Evolutionary conservation across 2,888 invertebrate species (phyloP), one percentile per base, ranked within the genome.

Genomic region (Lithophane semibrunnea): DNA sequence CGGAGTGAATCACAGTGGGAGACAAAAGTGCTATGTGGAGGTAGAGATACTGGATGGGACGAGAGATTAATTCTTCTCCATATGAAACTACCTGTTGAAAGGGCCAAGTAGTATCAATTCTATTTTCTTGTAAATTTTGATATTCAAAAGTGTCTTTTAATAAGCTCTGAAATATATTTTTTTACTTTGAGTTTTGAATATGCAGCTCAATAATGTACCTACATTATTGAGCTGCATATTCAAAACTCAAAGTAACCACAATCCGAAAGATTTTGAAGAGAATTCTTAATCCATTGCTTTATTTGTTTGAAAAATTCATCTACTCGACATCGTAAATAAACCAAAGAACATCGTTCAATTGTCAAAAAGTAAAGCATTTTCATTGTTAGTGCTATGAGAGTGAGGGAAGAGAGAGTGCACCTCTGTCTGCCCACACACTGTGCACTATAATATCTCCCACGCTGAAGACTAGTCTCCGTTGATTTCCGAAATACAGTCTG

Each of bases 1-100:
- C 88, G 85, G 68, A 83, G 86, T 83, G 83, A 86, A 77, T 88
- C 88, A 84, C 86, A 85, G 85, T 86, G 87, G 86, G 90, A 92
- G 90, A 92, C 92, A 92, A 92, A 92, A 91, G 91, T 83, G 82
- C 78, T 75, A 2, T 72, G 42, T 4, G 42, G 85, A 90, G 67
- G 21, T 85, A 83, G 68, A 61, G 8, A 1, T 24, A 21, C 86
- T 85, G 29, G 87, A 88, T 76, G 52, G 7, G 73, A 21, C 54
- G 65, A 49, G 12, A n/a, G 12, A 4, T 37, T 37, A 37, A 37
- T 37, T 37, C 37, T 37, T 37, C 37, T 37, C 37, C 37, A 37
- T 37, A 37, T 37, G 37, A 37, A n/a, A 54, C 54, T 54, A n/a
- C 10, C 3, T 10, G n/a, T 54, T 54, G 54, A n/a, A 54, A 54